phyloP scores from a whole-genome alignment of 1,140 invertebrate species.

The Aporrectodea caliginosa region DNA sequence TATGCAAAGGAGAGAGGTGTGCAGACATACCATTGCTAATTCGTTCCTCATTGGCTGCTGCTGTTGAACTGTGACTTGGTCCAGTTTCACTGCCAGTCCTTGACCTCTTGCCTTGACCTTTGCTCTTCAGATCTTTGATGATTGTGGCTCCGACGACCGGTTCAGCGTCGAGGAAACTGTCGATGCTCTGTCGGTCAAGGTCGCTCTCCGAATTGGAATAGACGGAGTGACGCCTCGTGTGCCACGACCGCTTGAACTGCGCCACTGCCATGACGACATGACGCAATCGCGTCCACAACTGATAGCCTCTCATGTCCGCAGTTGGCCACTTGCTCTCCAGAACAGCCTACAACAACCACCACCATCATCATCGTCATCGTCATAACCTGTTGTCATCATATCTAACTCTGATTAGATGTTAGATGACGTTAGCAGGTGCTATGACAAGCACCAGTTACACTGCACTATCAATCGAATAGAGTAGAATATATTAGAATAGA shows the following conservation, averaged over 20 bases:
- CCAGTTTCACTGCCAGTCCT: neutral
- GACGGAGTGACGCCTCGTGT: slow-evolving; percentile 12
- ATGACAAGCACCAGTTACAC: no score
- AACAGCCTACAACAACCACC: slow-evolving; percentile 62
- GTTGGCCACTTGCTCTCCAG: slow-evolving; percentile 91
- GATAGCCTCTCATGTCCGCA: slow-evolving; percentile 72
- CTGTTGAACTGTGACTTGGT: neutral
- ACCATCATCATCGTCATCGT: no score
- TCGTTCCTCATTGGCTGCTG: neutral
- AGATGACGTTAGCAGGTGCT: no score
- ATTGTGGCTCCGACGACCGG: neutral
- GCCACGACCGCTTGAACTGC: slow-evolving; percentile 56
- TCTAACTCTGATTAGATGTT: no score
- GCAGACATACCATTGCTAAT: neutral
- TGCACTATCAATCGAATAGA: no score
- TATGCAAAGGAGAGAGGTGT: no score
- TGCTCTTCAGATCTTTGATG: neutral
- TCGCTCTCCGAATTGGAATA: slow-evolving; percentile 55
- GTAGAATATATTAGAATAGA: no score
- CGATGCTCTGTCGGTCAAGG: slow-evolving; percentile 49
- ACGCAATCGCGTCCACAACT: slow-evolving; percentile 89
- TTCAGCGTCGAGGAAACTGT: slow-evolving; percentile 50
- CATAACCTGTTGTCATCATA: no score
- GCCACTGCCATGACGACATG: slow-evolving; percentile 87
- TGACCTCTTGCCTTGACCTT: neutral